Evolutionary conservation across 1,140 invertebrate genomes (phyloP), one percentile per base, ranked within the genome.

Genomic region (Leptopilina clavipes): DNA sequence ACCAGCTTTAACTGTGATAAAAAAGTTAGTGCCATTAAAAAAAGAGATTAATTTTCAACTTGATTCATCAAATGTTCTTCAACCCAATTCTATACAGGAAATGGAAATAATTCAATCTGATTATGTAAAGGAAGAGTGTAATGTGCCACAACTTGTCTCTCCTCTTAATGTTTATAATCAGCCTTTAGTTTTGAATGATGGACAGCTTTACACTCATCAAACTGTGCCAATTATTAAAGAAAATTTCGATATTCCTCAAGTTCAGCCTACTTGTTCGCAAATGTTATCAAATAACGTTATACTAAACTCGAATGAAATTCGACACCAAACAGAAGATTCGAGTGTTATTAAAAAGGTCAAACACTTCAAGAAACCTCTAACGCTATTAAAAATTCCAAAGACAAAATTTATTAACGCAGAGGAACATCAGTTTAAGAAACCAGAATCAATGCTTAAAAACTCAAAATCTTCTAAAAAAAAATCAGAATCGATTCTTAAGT

Each of bases 321-420:
- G 5, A 6, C 14, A 17, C n/a, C 45, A 52, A 52, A 40, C 37
- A 9, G 45, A 52, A n/a, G 14, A 3, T 52, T 12, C 48, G 12
- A 37, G 5, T 17, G 37, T 25, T 40, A 70, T 48, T 71, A 65
- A 45, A 54, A 76, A 31, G 1, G 1, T 17, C 3, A 3, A 65
- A n/a, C 0, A 65, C 31, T 14, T 65, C 12, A 65, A 65, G 14
- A 65, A 8, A 25, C 19, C 59, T 37, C n/a, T 17, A 31, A 70
- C 25, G 59, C 25, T 65, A 43, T 70, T 3, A 73, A 70, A 11
- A 59, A 71, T 48, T 31, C 25, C 37, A 40, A 71, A 44, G 17
- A 76, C 48, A 48, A 25, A n/a, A 31, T 31, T 12, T n/a, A 65
- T 6, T 19, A 19, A 54, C 1, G n/a, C 8, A 54, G 10, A 31